Conservation (phyloP, 2,888 invertebrate species). For the Nectonema munidae region DNA sequence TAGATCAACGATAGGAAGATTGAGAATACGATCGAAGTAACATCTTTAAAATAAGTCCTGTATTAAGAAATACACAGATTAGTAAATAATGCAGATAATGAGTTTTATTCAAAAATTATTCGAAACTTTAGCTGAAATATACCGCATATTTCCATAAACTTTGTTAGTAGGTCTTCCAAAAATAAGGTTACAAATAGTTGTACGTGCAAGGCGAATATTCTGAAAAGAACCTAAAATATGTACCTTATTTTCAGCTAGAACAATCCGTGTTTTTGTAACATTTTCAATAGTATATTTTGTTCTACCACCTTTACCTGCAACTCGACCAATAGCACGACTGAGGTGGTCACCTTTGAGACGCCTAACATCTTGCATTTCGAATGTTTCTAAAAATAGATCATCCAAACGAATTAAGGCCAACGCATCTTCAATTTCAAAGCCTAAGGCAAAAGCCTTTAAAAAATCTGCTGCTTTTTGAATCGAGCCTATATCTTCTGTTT, state of each 20-base stretch:
- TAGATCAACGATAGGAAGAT: too few relatives aligned
- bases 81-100: too few relatives aligned
- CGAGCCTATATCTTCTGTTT: constrained; percentile 50
- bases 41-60: too few relatives aligned
- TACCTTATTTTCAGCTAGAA: constrained; percentile 68
- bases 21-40: too few relatives aligned
- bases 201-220: constrained; percentile 65
- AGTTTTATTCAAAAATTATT: constrained; percentile 44
- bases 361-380: constrained; percentile 54
- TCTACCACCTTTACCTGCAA: constrained; percentile 80
- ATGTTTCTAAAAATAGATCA: constrained; percentile 77
- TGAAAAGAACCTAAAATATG: constrained; percentile 86
- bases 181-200: constrained; percentile 76
- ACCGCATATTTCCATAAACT: constrained; percentile 68
- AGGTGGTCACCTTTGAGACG: constrained; percentile 72
- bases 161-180: constrained; percentile 77
- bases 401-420: constrained; percentile 65
- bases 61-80: too few relatives aligned
- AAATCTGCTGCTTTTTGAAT: constrained; percentile 92
- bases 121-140: constrained; percentile 45
- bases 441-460: constrained; percentile 68
- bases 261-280: constrained; percentile 82
- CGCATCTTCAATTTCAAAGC: constrained; percentile 87
- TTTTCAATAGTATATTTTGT: constrained; percentile 97
- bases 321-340: constrained; percentile 67